Evolutionary conservation across 2,888 invertebrate species (phyloP).

Genomic region (Sphecodes monilicornis): DNA sequence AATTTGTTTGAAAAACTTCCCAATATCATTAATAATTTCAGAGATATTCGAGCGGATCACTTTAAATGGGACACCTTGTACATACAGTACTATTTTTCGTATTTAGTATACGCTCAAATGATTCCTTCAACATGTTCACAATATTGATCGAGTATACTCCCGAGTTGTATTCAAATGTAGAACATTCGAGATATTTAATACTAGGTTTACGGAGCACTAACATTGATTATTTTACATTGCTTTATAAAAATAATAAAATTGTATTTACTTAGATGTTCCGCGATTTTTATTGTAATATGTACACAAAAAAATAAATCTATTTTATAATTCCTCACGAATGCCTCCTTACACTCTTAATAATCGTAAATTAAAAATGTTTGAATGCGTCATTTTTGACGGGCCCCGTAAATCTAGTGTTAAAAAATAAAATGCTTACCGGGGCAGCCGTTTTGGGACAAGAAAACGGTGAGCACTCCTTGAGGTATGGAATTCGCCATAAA

Average conservation of each 20-base stretch:
- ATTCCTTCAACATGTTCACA: not conserved
- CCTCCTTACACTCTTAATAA: too few species aligned
- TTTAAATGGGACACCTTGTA: not conserved
- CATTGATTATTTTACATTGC: too few species aligned
- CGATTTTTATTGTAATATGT: too few species aligned
- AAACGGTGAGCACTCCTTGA: constrained; percentile 85
- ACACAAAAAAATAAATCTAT: too few species aligned
- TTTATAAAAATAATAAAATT: too few species aligned
- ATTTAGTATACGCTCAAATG: not conserved
- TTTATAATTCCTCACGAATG: too few species aligned
- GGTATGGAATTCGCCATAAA: constrained; percentile 75
- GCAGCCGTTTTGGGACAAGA: constrained; percentile 79
- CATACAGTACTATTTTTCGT: not conserved
- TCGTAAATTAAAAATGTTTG: too few species aligned
- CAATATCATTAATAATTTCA: not conserved
- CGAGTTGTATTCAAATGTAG: too few species aligned
- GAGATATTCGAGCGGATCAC: not conserved
- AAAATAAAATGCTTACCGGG: constrained; percentile 49
- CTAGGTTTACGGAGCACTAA: too few species aligned
- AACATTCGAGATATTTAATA: not conserved
- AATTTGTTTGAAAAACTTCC: not conserved
- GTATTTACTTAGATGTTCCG: too few species aligned
- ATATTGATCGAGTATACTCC: not conserved
- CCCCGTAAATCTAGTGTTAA: too few species aligned
- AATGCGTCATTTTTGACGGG: too few species aligned